phyloP scores from a whole-genome alignment of 1,140 invertebrate genomes.

The Gryllus bimaculatus region DNA sequence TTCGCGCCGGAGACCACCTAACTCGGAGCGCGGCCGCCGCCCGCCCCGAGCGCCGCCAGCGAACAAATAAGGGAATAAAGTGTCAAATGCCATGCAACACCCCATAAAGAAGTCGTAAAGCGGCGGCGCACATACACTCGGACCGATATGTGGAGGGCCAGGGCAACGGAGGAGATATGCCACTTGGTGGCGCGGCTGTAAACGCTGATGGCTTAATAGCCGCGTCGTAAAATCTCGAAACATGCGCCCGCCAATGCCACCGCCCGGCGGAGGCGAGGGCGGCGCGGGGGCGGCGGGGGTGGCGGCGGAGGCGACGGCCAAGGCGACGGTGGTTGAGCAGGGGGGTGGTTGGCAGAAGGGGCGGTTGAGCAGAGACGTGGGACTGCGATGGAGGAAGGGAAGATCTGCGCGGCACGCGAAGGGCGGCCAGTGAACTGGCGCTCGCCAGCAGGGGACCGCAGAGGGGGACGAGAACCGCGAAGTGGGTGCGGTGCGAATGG shows the following conservation, averaged over 20 bases:
- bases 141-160: background rate
- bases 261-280: too few relatives aligned
- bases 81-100: background rate
- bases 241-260: background rate
- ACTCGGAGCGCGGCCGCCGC: background rate
- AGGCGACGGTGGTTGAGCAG: background rate
- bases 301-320: too few relatives aligned
- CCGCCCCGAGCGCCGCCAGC: too few relatives aligned
- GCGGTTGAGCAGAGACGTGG: too few relatives aligned
- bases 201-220: constrained; percentile 3
- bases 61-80: constrained; percentile 5
- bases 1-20: background rate
- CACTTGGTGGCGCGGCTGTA: background rate
- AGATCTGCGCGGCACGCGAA: too few relatives aligned
- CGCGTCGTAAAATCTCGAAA: background rate
- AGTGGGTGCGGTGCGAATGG: too few relatives aligned
- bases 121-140: background rate
- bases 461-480: too few relatives aligned
- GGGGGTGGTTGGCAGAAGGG: background rate
- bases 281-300: too few relatives aligned
- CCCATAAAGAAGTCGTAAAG: constrained; percentile 1
- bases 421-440: too few relatives aligned
- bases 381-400: too few relatives aligned
- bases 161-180: background rate
- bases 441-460: too few relatives aligned